Evolutionary conservation across 64 coral and sea anemone species (phyloP), one percentile per base, ranked within the genome.

Genomic region (Platygyra sinensis): DNA sequence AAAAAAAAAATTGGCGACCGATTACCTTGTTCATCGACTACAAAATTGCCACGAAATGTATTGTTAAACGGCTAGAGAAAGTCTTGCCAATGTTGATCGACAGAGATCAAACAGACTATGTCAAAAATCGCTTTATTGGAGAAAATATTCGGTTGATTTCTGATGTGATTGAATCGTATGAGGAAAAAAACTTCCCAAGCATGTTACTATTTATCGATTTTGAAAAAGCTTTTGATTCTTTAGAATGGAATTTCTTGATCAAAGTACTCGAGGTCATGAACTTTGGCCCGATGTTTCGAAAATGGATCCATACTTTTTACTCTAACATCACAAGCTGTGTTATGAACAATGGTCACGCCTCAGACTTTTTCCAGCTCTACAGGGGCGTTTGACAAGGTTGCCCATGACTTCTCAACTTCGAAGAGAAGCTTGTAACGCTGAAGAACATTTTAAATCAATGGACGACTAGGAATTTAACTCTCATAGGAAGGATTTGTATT

Each of bases 271-370:
- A 36, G 33, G 33, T 36, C 33, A 36, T 36, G 73, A 75, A 75
- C 73, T 75, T 75, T 75, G 73, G 33, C 30, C 73, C 73, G 17
- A 75, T 75, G 73, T 75, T 75, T 38, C 29, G 17, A 75, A 75
- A 75, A 75, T 75, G 33, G 33, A 36, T 36, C 33, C 33, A 36
- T 36, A 36, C 33, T 36, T 36, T 36, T 36, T 36, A 36, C 33
- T 36, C 33, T 36, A 36, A 36, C 33, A 36, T 36, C 33, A 36
- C 33, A 36, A 36, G 33, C 3, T 36, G 33, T 36, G 33, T 36
- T 36, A 36, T 36, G 33, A 36, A 36, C 33, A 36, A 36, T 36
- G 33, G 33, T 36, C 33, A 36, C 33, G 33, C 33, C 1, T 36
- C 33, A 36, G 33, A 36, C 33, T 3, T 36, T 36, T 36, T 36